Evolutionary conservation across 2,113 vertebrate genomes (phyloP), one percentile per base, ranked within the genome.

Genomic region (Calcarius ornatus): DNA sequence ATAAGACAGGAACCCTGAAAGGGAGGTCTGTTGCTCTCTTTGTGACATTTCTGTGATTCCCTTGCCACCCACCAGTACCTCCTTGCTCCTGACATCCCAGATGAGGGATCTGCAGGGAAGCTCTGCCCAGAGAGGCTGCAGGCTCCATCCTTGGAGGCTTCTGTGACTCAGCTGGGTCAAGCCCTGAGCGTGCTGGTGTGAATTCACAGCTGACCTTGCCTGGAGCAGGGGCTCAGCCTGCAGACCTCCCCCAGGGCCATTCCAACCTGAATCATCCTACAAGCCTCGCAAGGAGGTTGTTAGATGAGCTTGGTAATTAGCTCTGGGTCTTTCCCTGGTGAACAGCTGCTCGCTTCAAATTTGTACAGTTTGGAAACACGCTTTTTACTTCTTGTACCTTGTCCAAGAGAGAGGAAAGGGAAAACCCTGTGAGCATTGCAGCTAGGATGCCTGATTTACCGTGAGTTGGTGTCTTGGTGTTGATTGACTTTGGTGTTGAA

Each of bases 1-100:
- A 2, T 22, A 20, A 69, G 35, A 33, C 1, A 12, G 43, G 24
- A 71, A 24, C 7, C 25, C 25, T 1, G 2, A 28, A 21, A 64
- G 10, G n/a, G 12, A 61, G 30, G 28, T 63, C 20, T 16, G 11
- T 1, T 3, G 11, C 1, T 2, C 28, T 27, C 15, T 31, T 42
- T 7, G 1, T 47, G 69, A 31, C 15, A 27, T 35, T 47, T 19
- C 86, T 57, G 42, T 11, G n/a, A 15, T 42, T 81, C 24, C 4
- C 11, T 42, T 85, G 42, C 33, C 24, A 15, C 16, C 2, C 0
- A 5, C 10, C 1, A 0, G 54, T 8, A 4, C 28, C 21, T 71
- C 54, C 20, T 33, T 47, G 4, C 21, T 54, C 31, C 3, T 9
- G 25, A 38, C 7, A 15, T 10, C n/a, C 8, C 25, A 53, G 0